A percentile compares a stretch with the other conserved stretches of the same genome.
phyloP scores from a whole-genome alignment of 2,888 invertebrate species.

The Microplitis manilae region DNA sequence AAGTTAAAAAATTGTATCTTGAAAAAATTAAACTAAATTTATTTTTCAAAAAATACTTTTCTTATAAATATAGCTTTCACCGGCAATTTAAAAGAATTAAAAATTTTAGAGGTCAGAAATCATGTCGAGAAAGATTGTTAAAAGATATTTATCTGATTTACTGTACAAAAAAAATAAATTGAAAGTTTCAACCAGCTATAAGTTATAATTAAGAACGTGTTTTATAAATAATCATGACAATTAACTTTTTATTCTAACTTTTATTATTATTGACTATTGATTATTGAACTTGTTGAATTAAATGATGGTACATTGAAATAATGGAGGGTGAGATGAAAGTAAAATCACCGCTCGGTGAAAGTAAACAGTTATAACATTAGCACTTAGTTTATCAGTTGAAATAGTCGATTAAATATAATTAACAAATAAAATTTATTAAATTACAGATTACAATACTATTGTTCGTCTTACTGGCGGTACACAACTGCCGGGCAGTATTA shows the following conservation, averaged over 20 bases:
- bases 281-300: too few species aligned
- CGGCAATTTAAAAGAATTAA: neutral
- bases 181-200: neutral
- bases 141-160: neutral
- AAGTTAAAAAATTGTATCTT: too few species aligned
- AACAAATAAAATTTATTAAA: constrained; percentile 41
- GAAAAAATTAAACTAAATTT: too few species aligned
- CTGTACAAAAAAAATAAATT: neutral
- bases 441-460: constrained; percentile 63
- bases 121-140: neutral
- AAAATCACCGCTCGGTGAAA: constrained; percentile 5
- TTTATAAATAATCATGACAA: neutral
- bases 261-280: too few species aligned
- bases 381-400: neutral
- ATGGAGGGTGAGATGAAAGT: neutral
- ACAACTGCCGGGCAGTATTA: constrained; percentile 60
- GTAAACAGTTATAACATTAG: neutral
- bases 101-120: constrained; percentile 2
- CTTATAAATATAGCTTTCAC: neutral
- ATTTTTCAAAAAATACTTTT: neutral
- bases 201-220: neutral
- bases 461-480: constrained; percentile 57
- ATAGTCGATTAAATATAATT: neutral
- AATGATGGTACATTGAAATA: too few species aligned
- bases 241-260: neutral